Conservation (phyloP, 2,797 vertebrate genomes). For the Poeciliopsis paucimaculata region DNA sequence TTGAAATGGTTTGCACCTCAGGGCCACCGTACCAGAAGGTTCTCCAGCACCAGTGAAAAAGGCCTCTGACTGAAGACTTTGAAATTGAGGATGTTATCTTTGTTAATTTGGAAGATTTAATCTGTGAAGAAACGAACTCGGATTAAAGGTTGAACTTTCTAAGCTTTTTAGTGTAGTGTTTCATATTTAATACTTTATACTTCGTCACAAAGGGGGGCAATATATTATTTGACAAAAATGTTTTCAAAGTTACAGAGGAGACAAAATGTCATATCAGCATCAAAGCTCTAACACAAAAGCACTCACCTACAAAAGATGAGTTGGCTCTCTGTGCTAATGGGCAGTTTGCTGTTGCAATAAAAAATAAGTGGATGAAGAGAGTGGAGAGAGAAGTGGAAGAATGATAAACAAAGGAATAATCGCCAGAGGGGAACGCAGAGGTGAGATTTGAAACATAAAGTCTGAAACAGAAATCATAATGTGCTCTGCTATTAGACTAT, state of each 20-base stretch:
- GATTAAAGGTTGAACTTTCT: background rate
- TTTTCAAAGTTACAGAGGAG: background rate
- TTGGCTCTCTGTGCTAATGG: constrained; percentile 46
- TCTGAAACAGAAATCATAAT: constrained; percentile 34
- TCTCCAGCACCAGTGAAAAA: background rate
- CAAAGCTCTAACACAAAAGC: constrained; percentile 32
- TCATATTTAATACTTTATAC: background rate
- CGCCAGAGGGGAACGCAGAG: constrained; percentile 16
- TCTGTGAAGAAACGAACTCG: background rate
- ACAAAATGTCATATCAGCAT: constrained; percentile 22
- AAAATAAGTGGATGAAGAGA: constrained; percentile 30
- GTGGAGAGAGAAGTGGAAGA: constrained; percentile 36
- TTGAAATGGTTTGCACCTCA: too few species aligned
- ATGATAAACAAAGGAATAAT: constrained; percentile 32
- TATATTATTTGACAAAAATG: background rate
- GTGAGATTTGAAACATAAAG: constrained; percentile 34
- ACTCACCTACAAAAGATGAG: constrained; percentile 16
- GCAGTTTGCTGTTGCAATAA: constrained; percentile 50
- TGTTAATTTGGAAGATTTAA: background rate
- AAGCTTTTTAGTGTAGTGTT: background rate
- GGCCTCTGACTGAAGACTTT: background rate
- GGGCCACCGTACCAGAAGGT: background rate
- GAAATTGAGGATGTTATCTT: too few species aligned
- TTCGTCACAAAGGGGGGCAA: background rate
- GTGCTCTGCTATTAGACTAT: constrained; percentile 15